phyloP scores from a whole-genome alignment of 2,888 invertebrate species.

The Drosophila prostipennis region DNA sequence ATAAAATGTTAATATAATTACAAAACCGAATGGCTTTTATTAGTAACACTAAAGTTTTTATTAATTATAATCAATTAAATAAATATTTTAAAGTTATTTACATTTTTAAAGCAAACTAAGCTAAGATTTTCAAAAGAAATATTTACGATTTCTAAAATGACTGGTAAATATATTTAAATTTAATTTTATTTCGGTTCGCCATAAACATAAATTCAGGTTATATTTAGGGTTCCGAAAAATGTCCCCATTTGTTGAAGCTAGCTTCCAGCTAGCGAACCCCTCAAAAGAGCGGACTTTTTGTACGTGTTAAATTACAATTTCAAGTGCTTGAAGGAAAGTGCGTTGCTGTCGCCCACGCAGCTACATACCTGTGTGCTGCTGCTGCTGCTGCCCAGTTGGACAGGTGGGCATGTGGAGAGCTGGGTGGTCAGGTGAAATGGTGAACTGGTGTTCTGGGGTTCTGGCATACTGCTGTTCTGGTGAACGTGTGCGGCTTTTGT shows the following conservation, averaged over 20 bases:
- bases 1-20: constrained; percentile 61
- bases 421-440: not conserved
- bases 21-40: not conserved
- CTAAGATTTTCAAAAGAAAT: too few species aligned
- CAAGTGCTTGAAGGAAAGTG: constrained; percentile 63
- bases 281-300: constrained; percentile 41
- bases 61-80: too few species aligned
- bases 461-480: constrained; percentile 16
- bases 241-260: not conserved
- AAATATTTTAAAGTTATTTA: too few species aligned
- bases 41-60: too few species aligned
- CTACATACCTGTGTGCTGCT: constrained; percentile 24
- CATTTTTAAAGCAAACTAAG: too few species aligned
- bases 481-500: constrained; percentile 69
- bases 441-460: not conserved
- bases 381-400: not conserved
- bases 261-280: not conserved
- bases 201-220: too few species aligned
- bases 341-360: constrained; percentile 49
- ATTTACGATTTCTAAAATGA: too few species aligned
- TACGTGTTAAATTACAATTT: constrained; percentile 77
- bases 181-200: too few species aligned
- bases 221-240: not conserved
- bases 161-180: too few species aligned
- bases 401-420: not conserved